A percentile compares a stretch with the other conserved stretches of the same genome.
These are phyloP conservation scores for Tauraco erythrolophus DNA, from an alignment of 2,113 vertebrate genomes.

Conservation along the genomic window DNA sequence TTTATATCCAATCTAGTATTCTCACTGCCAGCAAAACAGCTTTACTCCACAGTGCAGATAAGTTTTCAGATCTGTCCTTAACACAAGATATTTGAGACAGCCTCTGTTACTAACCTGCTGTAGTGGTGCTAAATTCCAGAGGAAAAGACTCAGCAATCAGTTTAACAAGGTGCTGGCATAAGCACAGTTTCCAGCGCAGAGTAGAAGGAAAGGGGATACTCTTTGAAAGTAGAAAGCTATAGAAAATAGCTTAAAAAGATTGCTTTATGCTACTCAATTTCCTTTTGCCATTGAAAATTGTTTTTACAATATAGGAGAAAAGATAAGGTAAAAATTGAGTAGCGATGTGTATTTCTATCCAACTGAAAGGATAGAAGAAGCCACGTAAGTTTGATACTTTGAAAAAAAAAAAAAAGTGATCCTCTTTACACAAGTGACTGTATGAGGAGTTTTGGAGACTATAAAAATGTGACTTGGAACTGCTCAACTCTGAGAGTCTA, in stretches of 20 bases:
- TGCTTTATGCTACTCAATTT: not conserved
- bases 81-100: conserved; percentile 74
- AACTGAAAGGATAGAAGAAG: not conserved
- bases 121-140: conserved; percentile 62
- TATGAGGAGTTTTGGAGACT: not conserved
- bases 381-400: not conserved
- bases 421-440: not conserved
- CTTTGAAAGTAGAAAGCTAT: conserved; percentile 4
- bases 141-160: conserved; percentile 58
- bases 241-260: conserved; percentile 3
- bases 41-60: conserved; percentile 65
- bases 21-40: conserved; percentile 66
- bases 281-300: not conserved
- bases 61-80: conserved; percentile 74
- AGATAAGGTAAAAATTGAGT: not conserved
- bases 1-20: conserved; percentile 59
- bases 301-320: not conserved
- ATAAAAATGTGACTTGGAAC: not conserved
- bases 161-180: conserved; percentile 66
- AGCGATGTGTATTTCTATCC: not conserved
- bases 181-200: conserved; percentile 60
- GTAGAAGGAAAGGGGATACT: not conserved
- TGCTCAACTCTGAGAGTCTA: not conserved
- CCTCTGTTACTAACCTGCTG: conserved; percentile 67
- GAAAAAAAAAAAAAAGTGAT: not conserved